Evolutionary conservation across 2,113 vertebrate species (phyloP).

Genomic region (Ovis aries): DNA sequence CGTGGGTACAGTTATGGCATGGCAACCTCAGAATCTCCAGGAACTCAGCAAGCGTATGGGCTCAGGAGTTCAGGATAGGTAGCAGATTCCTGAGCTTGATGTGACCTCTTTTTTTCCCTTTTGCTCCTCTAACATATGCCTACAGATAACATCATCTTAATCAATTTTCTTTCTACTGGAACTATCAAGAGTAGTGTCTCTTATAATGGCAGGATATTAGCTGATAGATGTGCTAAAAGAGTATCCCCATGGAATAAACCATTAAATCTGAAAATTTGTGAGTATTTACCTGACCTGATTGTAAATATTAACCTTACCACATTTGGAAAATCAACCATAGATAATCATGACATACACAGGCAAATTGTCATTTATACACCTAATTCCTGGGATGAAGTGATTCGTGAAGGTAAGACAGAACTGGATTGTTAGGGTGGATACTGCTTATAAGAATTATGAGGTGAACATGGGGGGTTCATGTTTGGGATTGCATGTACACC

Average conservation of each 20-base stretch:
- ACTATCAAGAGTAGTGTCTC: not conserved
- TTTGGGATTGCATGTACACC: too few species aligned
- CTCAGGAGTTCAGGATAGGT: not conserved
- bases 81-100: not conserved
- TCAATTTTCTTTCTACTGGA: not conserved
- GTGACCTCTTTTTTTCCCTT: not conserved
- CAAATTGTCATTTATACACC: not conserved
- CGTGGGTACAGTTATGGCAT: accelerated
- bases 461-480: too few species aligned
- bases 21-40: not conserved
- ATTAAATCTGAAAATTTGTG: not conserved
- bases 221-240: not conserved
- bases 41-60: accelerated
- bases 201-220: not conserved
- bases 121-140: not conserved
- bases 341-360: not conserved
- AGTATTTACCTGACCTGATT: not conserved
- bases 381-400: not conserved
- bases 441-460: not conserved
- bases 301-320: not conserved
- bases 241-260: not conserved
- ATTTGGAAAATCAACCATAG: not conserved
- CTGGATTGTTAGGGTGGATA: not conserved
- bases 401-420: not conserved
- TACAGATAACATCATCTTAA: not conserved